Conservation (phyloP, 2,797 vertebrate genomes). For the Ctenopoma kingsleyae region DNA sequence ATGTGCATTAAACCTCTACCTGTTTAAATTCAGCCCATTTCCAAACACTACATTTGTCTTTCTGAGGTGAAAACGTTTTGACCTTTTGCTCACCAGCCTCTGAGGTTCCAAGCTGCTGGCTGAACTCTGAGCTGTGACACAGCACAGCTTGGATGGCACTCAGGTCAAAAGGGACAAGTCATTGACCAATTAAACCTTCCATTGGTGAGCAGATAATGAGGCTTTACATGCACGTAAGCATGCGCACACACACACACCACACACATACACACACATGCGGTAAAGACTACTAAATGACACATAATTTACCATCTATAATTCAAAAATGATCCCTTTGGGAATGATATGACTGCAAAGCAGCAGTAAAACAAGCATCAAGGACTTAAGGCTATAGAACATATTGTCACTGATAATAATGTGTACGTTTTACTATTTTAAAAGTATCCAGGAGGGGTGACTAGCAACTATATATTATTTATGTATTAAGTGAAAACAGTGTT, state of each 20-base stretch:
- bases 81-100: constrained; percentile 42
- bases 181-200: constrained; percentile 60
- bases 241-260: background rate
- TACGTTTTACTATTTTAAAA: background rate
- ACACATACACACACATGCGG: background rate
- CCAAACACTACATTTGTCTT: constrained; percentile 27
- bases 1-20: background rate
- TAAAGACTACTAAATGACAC: constrained; percentile 8
- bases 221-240: background rate
- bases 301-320: constrained; percentile 22
- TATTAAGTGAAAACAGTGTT: background rate
- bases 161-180: constrained; percentile 59
- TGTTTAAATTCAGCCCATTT: constrained; percentile 46
- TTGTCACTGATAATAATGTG: background rate
- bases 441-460: background rate
- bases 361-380: constrained; percentile 1
- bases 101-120: constrained; percentile 45
- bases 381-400: background rate
- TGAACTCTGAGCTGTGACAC: constrained; percentile 57
- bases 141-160: constrained; percentile 7
- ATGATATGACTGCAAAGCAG: constrained; percentile 2
- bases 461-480: background rate
- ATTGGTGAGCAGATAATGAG: constrained; percentile 32
- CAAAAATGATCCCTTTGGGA: constrained; percentile 2
- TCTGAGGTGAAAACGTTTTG: constrained; percentile 49